Evolutionary conservation across 2,888 invertebrate species (phyloP), one percentile per base, ranked within the genome.

Genomic region (Hyposoter didymator): DNA sequence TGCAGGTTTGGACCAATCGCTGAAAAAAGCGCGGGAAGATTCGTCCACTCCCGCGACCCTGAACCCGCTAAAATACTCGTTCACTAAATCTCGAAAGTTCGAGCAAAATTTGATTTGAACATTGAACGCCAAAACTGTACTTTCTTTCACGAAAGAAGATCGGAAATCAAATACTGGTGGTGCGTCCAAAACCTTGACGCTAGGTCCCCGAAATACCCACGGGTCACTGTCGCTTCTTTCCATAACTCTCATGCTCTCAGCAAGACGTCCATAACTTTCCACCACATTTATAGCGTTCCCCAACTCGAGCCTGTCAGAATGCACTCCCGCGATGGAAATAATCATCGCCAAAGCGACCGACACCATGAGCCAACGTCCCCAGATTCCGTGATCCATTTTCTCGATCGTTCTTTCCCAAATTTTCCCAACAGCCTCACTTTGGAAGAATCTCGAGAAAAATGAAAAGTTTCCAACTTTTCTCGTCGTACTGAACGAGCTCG

Each of bases 21-120:
- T 97, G 1, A 97, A 97, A 93, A 98, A 98, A 39, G 98, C 98
- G 83, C 97, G 96, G 98, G 98, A 98, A 1, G 98, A 98, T 86
- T 96, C 96, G 91, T 98, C 97, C 90, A 98, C 94, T 90, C 96
- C 95, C 93, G 98, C 98, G 92, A 98, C 97, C 87, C 95, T 95
- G 92, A 98, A 98, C 92, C 98, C 97, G 55, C 98, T 96, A 92
- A 98, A 98, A 93, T 98, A 98, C 0, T 98, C 98, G 94, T 98
- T 98, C 72, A 97, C 94, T 73, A 98, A 93, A 90, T 98, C 98
- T 88, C 97, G 96, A 90, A 97, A 94, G 95, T 98, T 98, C 95
- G 98, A 98, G 95, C 98, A 98, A 94, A 98, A 98, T 93, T 98
- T 98, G 97, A 98, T 97, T 94, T 98, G 98, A 94, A 98, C 98